These are phyloP conservation scores for Liposcelis brunnea DNA, from an alignment of 2,888 invertebrate genomes.

Conservation along the genomic window DNA sequence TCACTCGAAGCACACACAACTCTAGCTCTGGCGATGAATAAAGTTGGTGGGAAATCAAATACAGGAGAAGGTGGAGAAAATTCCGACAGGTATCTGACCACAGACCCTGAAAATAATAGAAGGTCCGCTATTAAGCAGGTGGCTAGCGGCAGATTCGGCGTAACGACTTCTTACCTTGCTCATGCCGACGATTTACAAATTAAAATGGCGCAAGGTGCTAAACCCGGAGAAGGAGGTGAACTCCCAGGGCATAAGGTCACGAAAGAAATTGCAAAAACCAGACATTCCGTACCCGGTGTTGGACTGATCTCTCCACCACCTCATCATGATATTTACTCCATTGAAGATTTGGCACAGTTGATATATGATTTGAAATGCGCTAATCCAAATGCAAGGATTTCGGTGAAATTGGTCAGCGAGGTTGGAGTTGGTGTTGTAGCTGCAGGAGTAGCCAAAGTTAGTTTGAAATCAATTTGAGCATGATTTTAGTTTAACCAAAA, in stretches of 20 bases:
- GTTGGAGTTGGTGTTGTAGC: constrained; percentile 98
- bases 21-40: constrained; percentile 93
- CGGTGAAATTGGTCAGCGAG: constrained; percentile 95
- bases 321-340: constrained; percentile 99
- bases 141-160: constrained; percentile 95
- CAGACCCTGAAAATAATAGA: constrained; percentile 64
- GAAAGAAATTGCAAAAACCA: constrained; percentile 82
- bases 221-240: constrained; percentile 98
- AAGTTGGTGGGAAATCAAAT: constrained; percentile 92
- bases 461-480: neutral
- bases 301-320: constrained; percentile 98
- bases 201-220: constrained; percentile 99
- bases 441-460: constrained; percentile 91
- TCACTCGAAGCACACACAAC: constrained; percentile 92
- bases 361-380: constrained; percentile 97
- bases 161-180: constrained; percentile 90
- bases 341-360: constrained; percentile 94
- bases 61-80: constrained; percentile 90
- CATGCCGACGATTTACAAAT: constrained; percentile 98
- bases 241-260: constrained; percentile 75
- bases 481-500: constrained; percentile 3
- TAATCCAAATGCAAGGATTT: constrained; percentile 86
- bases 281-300: constrained; percentile 92
- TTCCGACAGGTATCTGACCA: constrained; percentile 48
- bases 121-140: constrained; percentile 97